Evolutionary conservation across 2,113 vertebrate species (phyloP).

Genomic region (Catagonus wagneri): DNA sequence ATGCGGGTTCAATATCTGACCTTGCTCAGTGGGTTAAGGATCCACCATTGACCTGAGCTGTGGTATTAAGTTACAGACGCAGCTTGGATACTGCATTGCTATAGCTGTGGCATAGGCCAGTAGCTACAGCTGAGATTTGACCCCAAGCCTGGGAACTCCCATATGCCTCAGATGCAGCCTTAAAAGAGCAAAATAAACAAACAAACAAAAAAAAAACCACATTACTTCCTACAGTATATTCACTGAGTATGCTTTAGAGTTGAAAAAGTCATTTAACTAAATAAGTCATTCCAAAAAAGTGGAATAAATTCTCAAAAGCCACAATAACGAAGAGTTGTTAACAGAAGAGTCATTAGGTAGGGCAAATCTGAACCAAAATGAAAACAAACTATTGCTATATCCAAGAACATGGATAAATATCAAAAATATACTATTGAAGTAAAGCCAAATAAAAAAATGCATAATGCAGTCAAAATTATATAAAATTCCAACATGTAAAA

Average conservation of each 20-base stretch:
- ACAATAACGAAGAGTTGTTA: neutral
- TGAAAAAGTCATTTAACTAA: neutral
- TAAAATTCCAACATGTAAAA: conserved; percentile 29
- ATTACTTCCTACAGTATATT: neutral
- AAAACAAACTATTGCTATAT: neutral
- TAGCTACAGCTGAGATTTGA: too few relatives aligned
- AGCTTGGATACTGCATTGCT: too few relatives aligned
- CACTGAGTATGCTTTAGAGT: neutral
- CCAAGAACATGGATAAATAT: neutral
- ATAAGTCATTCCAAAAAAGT: neutral
- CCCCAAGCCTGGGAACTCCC: too few relatives aligned
- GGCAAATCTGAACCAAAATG: neutral
- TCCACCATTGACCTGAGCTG: too few relatives aligned
- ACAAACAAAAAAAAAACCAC: too few relatives aligned
- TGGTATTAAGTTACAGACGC: too few relatives aligned
- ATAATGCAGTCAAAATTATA: neutral
- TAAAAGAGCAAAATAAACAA: too few relatives aligned
- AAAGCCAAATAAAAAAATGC: neutral
- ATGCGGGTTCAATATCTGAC: too few relatives aligned
- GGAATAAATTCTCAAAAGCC: neutral
- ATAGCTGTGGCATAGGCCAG: too few relatives aligned
- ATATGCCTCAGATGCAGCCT: too few relatives aligned
- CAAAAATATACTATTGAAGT: neutral
- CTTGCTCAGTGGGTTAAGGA: too few relatives aligned
- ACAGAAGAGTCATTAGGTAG: neutral